phyloP scores from a whole-genome alignment of 2,888 invertebrate genomes.

The Eupithecia abbreviata region DNA sequence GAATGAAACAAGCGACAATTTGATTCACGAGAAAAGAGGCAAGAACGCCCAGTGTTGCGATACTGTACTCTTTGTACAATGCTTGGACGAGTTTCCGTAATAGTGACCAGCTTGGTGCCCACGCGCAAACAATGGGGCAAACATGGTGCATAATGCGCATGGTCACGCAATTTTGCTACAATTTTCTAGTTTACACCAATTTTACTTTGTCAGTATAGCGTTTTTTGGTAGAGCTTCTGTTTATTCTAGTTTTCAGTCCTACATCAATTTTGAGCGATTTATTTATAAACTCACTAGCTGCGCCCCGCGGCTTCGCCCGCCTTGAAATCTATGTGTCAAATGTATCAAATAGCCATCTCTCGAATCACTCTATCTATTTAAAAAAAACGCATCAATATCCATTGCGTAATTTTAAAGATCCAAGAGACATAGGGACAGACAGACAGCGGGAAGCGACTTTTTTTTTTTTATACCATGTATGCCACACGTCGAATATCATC shows the following conservation, averaged over 20 bases:
- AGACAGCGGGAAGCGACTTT: too few relatives aligned
- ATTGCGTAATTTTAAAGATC: too few relatives aligned
- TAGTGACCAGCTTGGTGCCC: slow-evolving; percentile 45
- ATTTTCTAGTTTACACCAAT: slow-evolving; percentile 49
- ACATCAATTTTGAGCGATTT: not conserved
- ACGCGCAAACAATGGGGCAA: slow-evolving; percentile 53
- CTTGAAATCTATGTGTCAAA: too few relatives aligned
- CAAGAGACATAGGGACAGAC: too few relatives aligned
- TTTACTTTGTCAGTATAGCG: slow-evolving; percentile 29
- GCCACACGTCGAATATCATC: not conserved
- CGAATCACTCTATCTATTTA: too few relatives aligned
- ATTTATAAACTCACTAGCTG: not conserved
- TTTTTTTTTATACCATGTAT: not conserved
- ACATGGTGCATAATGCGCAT: slow-evolving; percentile 50
- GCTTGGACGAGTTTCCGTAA: slow-evolving; percentile 27
- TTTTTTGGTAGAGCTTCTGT: not conserved
- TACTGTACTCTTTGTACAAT: slow-evolving; percentile 6
- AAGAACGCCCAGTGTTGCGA: not conserved
- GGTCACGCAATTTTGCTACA: slow-evolving; percentile 46
- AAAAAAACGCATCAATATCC: too few relatives aligned
- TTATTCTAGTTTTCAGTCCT: not conserved
- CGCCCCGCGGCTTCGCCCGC: too few relatives aligned
- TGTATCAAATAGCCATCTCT: too few relatives aligned
- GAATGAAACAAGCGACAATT: not conserved
- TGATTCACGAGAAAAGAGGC: not conserved